phyloP scores from a whole-genome alignment of 2,113 vertebrate species.

The Forbesichthys papilliferus region DNA sequence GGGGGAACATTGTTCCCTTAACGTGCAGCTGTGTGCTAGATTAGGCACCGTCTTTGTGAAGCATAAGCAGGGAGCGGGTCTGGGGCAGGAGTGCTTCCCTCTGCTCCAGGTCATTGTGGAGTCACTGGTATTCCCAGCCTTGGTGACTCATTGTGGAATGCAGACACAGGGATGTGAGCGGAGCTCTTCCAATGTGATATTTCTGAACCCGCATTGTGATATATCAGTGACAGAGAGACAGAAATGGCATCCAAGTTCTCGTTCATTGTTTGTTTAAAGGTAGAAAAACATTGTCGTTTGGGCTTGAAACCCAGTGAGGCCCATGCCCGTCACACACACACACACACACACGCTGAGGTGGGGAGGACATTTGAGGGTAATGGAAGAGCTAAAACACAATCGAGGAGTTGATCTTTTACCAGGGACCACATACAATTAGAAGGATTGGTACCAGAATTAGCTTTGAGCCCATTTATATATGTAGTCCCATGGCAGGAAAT shows the following conservation, averaged over 20 bases:
- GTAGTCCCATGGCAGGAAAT: too few species aligned
- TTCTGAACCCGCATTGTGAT: neutral
- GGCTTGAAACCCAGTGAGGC: neutral
- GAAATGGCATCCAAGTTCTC: neutral
- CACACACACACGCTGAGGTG: too few species aligned
- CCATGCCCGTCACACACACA: neutral
- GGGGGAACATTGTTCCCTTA: neutral
- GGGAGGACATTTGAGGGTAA: too few species aligned
- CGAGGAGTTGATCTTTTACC: too few species aligned
- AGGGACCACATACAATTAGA: too few species aligned
- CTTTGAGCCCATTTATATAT: too few species aligned
- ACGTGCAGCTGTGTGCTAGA: conserved; percentile 23
- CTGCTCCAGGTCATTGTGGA: conserved; percentile 10
- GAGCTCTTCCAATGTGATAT: conserved; percentile 4
- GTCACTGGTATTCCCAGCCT: conserved; percentile 19
- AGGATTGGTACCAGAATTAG: too few species aligned
- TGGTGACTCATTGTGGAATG: conserved; percentile 24
- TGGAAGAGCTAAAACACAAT: too few species aligned
- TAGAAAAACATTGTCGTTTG: neutral
- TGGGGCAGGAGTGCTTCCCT: neutral
- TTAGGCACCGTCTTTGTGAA: conserved; percentile 30
- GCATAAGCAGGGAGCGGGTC: conserved; percentile 2
- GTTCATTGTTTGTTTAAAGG: neutral
- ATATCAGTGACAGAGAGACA: neutral
- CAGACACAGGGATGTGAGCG: conserved; percentile 12